These are phyloP conservation scores for Stichodactyla helianthus DNA, from an alignment of 64 coral and sea anemone genomes.

Conservation along the genomic window DNA sequence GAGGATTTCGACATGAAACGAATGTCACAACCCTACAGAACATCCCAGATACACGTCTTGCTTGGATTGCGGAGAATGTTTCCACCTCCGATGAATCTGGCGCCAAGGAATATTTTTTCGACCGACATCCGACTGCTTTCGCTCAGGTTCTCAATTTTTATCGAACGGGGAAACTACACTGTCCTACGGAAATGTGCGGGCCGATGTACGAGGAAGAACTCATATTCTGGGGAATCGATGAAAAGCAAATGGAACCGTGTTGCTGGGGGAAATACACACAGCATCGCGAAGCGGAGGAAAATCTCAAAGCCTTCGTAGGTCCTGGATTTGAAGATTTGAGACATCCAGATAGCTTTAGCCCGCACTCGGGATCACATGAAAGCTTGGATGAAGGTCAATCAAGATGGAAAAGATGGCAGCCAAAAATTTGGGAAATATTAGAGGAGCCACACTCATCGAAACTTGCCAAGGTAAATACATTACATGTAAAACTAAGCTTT, in stretches of 20 bases:
- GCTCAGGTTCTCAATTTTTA: slow-evolving; percentile 88
- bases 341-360: slow-evolving; percentile 26
- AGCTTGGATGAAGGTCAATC: slow-evolving; percentile 37
- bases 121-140: slow-evolving; percentile 75
- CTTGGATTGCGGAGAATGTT: slow-evolving; percentile 69
- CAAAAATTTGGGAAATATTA: slow-evolving; percentile 79
- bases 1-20: slow-evolving; percentile 80
- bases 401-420: slow-evolving; percentile 61
- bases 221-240: slow-evolving; percentile 87
- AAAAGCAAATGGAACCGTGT: slow-evolving; percentile 93
- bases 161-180: slow-evolving; percentile 85
- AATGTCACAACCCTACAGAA: slow-evolving; percentile 76
- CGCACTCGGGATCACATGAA: slow-evolving; percentile 16
- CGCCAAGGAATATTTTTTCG: slow-evolving; percentile 82
- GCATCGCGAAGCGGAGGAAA: slow-evolving; percentile 81
- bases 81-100: slow-evolving; percentile 36
- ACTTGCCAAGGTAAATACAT: slow-evolving; percentile 58
- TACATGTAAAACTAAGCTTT: not conserved
- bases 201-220: slow-evolving; percentile 89
- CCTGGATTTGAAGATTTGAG: slow-evolving; percentile 73
- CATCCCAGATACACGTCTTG: slow-evolving; percentile 82
- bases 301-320: slow-evolving; percentile 84
- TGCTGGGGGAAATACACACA: slow-evolving; percentile 86
- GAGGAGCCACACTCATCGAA: slow-evolving; percentile 83
- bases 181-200: slow-evolving; percentile 83